These are phyloP conservation scores for Cygnus olor DNA, from an alignment of 2,797 vertebrate genomes.

Conservation along the genomic window DNA sequence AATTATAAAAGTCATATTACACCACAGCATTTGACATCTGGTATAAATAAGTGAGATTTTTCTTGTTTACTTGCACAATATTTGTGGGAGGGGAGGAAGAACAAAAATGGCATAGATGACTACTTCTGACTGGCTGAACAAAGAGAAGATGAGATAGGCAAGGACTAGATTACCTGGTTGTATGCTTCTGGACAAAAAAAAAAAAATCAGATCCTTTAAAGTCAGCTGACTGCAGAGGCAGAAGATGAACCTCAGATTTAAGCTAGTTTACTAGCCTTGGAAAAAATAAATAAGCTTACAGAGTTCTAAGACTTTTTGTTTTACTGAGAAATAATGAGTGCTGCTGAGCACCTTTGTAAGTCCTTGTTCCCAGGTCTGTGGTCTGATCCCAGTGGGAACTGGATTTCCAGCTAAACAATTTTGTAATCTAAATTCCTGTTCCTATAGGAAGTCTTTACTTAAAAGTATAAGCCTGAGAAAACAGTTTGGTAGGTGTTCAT, in stretches of 20 bases:
- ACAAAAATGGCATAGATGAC: accelerated
- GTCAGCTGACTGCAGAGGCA: background rate
- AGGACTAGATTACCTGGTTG: background rate
- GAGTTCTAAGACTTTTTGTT: background rate
- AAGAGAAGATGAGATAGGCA: background rate
- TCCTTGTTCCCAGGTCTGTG: background rate
- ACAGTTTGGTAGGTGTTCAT: background rate
- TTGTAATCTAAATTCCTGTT: background rate
- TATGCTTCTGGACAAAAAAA: background rate
- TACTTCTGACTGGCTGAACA: background rate
- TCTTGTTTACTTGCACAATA: background rate
- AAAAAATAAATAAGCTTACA: background rate
- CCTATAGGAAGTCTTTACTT: background rate
- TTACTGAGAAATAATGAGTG: background rate
- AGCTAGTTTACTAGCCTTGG: background rate
- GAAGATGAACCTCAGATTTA: background rate
- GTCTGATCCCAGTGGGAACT: background rate
- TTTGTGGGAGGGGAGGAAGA: background rate
- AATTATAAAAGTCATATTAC: background rate
- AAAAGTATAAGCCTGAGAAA: background rate
- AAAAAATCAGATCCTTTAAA: background rate
- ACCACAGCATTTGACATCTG: background rate
- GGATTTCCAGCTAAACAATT: slow-evolving; percentile 34
- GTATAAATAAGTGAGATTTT: background rate
- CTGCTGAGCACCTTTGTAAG: background rate